These are phyloP conservation scores for Agraylea sexmaculata DNA, from an alignment of 1,140 invertebrate genomes.

Conservation along the genomic window DNA sequence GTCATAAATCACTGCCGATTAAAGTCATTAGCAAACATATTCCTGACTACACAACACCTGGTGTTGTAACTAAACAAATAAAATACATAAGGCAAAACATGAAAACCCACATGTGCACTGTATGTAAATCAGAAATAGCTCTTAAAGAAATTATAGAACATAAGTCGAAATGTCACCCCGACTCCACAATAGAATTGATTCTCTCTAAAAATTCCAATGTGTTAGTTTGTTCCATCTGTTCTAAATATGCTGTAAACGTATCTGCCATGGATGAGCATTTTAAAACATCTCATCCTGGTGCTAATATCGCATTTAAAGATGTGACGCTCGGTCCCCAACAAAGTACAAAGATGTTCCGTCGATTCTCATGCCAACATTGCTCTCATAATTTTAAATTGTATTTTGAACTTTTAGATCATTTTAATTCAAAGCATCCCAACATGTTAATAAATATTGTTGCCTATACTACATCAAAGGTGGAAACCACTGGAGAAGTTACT, in stretches of 20 bases:
- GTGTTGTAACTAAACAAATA: neutral
- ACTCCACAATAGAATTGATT: neutral
- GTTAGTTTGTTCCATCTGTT: constrained; percentile 10
- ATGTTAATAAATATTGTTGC: too few relatives aligned
- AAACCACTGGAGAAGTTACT: constrained; percentile 6
- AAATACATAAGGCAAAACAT: neutral
- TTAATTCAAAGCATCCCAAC: too few relatives aligned
- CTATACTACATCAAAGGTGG: too few relatives aligned
- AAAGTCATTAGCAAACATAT: constrained; percentile 5
- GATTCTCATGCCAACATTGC: too few relatives aligned
- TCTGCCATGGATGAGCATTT: constrained; percentile 2
- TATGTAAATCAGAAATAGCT: constrained; percentile 7
- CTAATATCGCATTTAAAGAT: too few relatives aligned
- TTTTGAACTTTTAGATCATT: too few relatives aligned
- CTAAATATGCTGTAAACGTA: constrained; percentile 2
- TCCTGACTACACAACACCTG: constrained; percentile 7
- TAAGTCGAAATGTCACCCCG: neutral
- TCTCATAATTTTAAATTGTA: too few relatives aligned
- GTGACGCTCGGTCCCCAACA: too few relatives aligned
- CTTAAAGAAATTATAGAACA: constrained; percentile 6
- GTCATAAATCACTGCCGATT: neutral
- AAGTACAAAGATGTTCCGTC: too few relatives aligned
- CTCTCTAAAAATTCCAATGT: constrained; percentile 7
- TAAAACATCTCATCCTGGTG: neutral
- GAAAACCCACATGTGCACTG: constrained; percentile 9